phyloP scores from a whole-genome alignment of 2,888 invertebrate genomes.

The Rapana venosa region DNA sequence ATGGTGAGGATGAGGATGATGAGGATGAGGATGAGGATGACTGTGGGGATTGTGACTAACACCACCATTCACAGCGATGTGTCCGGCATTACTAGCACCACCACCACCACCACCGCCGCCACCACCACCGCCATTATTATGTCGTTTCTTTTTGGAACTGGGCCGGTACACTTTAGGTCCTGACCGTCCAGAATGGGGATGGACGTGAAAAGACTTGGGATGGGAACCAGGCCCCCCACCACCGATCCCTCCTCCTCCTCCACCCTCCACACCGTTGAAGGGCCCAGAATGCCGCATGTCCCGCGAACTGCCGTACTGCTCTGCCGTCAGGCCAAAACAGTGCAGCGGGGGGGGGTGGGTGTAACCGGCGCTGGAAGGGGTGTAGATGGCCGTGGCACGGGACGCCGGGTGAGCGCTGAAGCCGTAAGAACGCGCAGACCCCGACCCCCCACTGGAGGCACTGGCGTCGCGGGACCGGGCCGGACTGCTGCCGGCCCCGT shows the following conservation, averaged over 20 bases:
- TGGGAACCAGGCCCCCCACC: neutral
- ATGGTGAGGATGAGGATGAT: neutral
- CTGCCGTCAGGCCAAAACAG: neutral
- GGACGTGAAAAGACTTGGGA: conserved; percentile 7
- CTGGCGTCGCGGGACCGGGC: conserved; percentile 66
- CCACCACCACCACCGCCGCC: neutral
- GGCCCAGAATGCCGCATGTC: conserved; percentile 36
- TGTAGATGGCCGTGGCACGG: neutral
- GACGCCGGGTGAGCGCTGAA: conserved; percentile 32
- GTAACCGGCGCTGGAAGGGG: conserved; percentile 3
- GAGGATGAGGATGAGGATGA: neutral
- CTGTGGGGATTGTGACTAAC: neutral
- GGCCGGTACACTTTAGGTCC: conserved; percentile 38
- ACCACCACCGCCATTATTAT: conserved; percentile 32
- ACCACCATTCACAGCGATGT: neutral
- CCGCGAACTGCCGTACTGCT: conserved; percentile 21
- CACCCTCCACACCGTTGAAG: neutral
- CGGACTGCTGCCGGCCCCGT: conserved; percentile 27
- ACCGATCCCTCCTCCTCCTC: neutral
- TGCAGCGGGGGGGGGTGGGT: neutral
- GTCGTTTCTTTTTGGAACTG: conserved; percentile 33
- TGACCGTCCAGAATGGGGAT: neutral
- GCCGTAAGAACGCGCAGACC: conserved; percentile 52
- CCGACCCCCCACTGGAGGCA: conserved; percentile 70
- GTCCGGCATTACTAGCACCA: conserved; percentile 30